These are phyloP conservation scores for Noctua fimbriata DNA, from an alignment of 2,888 invertebrate genomes.

Conservation along the genomic window DNA sequence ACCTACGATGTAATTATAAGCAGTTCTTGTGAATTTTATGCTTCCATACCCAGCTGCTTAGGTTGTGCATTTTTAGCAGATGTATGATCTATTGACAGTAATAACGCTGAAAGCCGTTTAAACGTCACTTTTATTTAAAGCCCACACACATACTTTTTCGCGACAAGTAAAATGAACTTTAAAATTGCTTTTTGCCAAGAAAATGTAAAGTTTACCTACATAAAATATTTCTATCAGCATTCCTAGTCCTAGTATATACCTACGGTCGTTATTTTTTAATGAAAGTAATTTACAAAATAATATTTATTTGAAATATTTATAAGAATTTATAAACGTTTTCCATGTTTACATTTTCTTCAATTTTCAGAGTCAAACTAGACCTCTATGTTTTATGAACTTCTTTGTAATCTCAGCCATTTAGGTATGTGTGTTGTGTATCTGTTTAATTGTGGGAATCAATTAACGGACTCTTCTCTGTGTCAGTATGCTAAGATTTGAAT, in stretches of 20 bases:
- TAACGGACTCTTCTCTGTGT: slow-evolving; percentile 32
- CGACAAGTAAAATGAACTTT: not conserved
- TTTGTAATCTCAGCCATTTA: not conserved
- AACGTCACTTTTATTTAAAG: not conserved
- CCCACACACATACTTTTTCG: not conserved
- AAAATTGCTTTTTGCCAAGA: not conserved
- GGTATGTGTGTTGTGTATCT: not conserved
- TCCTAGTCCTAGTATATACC: not conserved
- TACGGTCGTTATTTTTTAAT: too few relatives aligned
- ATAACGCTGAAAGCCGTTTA: not conserved
- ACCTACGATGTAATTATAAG: not conserved
- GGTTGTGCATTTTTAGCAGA: not conserved
- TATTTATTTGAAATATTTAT: not conserved
- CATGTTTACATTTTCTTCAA: not conserved
- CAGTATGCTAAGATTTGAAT: slow-evolving; percentile 42
- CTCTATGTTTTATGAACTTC: not conserved
- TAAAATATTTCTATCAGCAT: not conserved
- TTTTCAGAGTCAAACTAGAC: not conserved
- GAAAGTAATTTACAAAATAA: not conserved
- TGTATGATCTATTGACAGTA: not conserved
- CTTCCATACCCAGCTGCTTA: too few relatives aligned
- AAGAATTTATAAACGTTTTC: not conserved
- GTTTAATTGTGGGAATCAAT: slow-evolving; percentile 41
- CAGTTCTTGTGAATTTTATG: not conserved
- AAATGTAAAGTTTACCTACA: not conserved